A percentile compares a stretch with the other conserved stretches of the same genome.
Evolutionary conservation across 2,113 vertebrate species (phyloP).

Genomic region (Climacteris rufus): DNA sequence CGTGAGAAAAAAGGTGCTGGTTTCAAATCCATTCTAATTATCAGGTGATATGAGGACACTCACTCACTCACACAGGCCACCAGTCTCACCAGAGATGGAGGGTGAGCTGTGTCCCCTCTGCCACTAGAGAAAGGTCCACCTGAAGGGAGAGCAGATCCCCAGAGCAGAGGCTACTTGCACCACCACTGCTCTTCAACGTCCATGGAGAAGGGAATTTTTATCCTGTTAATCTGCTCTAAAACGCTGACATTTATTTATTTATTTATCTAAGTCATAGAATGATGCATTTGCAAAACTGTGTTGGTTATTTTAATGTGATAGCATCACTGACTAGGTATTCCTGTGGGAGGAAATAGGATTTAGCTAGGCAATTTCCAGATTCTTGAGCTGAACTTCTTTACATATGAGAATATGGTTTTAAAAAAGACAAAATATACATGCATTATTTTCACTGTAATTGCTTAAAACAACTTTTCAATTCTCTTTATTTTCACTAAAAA

Average conservation of each 20-base stretch:
- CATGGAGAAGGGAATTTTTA: not conserved
- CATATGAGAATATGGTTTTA: not conserved
- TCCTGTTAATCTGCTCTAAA: not conserved
- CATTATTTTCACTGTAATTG: not conserved
- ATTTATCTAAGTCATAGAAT: not conserved
- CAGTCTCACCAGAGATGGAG: not conserved
- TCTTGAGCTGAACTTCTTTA: not conserved
- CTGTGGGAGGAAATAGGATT: not conserved
- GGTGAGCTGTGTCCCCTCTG: not conserved
- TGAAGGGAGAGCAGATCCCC: not conserved
- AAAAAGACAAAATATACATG: not conserved
- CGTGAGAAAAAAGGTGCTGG: not conserved
- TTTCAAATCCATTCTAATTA: not conserved
- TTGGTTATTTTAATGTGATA: not conserved
- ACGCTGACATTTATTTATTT: not conserved
- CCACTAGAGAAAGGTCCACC: not conserved
- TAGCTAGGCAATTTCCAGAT: not conserved
- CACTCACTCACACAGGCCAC: not conserved
- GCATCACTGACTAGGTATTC: not conserved
- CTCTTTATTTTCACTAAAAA: not conserved
- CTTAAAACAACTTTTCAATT: not conserved
- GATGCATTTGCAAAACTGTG: not conserved
- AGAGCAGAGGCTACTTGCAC: not conserved
- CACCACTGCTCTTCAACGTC: not conserved
- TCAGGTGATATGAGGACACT: not conserved